Conservation (phyloP, 1,140 invertebrate species). For the Anastatus disparis region DNA sequence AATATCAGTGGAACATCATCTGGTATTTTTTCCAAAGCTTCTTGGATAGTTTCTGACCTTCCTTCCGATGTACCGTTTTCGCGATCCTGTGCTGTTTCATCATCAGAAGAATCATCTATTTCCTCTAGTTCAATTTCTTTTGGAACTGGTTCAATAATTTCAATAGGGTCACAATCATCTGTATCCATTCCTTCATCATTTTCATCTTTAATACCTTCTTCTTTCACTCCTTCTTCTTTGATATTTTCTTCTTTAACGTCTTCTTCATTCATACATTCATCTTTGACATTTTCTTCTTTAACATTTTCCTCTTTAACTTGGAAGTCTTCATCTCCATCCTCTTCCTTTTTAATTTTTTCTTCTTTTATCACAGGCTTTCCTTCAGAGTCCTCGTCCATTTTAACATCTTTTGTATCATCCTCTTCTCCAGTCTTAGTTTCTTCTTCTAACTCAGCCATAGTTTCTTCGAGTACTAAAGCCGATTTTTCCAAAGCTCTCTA, state of each 20-base stretch:
- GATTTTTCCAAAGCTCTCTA: constrained; percentile 49
- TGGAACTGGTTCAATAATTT: constrained; percentile 38
- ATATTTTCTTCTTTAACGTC: constrained; percentile 48
- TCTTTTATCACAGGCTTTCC: constrained; percentile 49
- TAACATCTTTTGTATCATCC: constrained; percentile 51
- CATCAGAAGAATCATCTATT: constrained; percentile 37
- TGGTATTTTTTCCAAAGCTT: constrained; percentile 43
- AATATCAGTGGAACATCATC: constrained; percentile 42
- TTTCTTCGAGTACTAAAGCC: constrained; percentile 45
- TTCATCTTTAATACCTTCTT: not conserved
- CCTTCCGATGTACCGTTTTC: constrained; percentile 59
- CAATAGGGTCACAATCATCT: constrained; percentile 33
- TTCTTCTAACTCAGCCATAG: constrained; percentile 43
- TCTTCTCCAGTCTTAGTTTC: constrained; percentile 46
- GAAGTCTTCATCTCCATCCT: constrained; percentile 49
- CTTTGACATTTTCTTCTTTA: not conserved
- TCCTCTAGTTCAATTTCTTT: constrained; percentile 39
- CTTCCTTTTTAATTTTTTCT: constrained; percentile 44
- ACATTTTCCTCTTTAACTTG: constrained; percentile 52
- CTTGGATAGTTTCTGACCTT: not conserved
- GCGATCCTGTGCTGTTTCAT: not conserved
- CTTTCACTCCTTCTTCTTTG: not conserved
- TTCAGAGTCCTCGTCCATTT: constrained; percentile 50
- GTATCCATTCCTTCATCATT: not conserved
- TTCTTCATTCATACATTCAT: not conserved